A percentile compares a stretch with the other conserved stretches of the same genome.
Evolutionary conservation across 2,888 invertebrate genomes (phyloP).

Genomic region (Diarsia rubi): DNA sequence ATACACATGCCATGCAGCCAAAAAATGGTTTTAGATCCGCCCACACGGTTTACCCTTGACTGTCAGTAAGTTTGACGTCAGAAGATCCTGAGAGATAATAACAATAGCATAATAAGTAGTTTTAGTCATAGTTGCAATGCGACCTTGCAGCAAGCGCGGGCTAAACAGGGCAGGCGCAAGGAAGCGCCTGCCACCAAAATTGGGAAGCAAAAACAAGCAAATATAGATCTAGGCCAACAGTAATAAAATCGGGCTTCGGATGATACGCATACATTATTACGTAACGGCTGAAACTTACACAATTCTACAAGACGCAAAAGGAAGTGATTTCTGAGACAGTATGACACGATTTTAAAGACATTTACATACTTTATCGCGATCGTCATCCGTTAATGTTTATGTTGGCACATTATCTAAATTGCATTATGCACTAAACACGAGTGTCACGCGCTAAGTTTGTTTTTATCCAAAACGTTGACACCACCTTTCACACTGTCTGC

Average conservation of each 20-base stretch:
- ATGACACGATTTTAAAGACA: neutral
- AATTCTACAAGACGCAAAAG: conserved; percentile 32
- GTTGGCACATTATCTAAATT: conserved; percentile 23
- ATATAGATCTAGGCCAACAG: neutral
- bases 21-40: conserved; percentile 1
- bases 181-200: neutral
- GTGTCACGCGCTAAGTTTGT: conserved; percentile 29
- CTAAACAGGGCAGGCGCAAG: too few relatives aligned
- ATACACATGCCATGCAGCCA: neutral
- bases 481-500: conserved; percentile 38
- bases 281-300: conserved; percentile 29
- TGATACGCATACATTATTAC: neutral
- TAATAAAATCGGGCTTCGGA: neutral
- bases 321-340: conserved; percentile 31
- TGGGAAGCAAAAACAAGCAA: neutral
- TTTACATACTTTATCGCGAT: conserved; percentile 25
- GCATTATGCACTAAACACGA: conserved; percentile 24
- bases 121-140: neutral
- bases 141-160: neutral
- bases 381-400: conserved; percentile 10
- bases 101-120: conserved; percentile 6
- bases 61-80: conserved; percentile 19
- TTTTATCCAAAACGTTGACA: conserved; percentile 28
- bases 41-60: conserved; percentile 31
- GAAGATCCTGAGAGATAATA: conserved; percentile 31